Conservation (phyloP, 2,888 invertebrate genomes). For the Deilephila elpenor region DNA sequence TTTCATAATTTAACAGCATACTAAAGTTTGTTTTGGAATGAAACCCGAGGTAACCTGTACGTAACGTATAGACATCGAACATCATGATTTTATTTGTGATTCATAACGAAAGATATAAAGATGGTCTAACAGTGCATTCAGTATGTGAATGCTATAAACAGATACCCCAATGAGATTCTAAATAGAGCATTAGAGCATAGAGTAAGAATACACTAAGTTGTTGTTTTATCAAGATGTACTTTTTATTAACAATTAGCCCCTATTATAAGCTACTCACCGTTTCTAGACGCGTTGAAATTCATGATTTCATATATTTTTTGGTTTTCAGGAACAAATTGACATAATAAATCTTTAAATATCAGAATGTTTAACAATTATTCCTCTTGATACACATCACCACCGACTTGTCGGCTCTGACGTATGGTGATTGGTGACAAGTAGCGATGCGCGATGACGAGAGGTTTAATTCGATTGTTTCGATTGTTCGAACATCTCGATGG, state of each 20-base stretch:
- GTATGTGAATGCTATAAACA: neutral
- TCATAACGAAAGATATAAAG: neutral
- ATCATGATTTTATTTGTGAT: neutral
- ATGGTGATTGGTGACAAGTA: no score
- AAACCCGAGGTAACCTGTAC: neutral
- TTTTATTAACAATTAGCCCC: conserved; percentile 32
- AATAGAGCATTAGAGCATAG: neutral
- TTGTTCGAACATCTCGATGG: no score
- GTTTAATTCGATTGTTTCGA: no score
- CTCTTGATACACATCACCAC: conserved; percentile 77
- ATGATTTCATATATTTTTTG: conserved; percentile 51
- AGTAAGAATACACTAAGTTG: neutral
- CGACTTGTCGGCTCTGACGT: conserved; percentile 52
- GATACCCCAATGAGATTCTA: neutral
- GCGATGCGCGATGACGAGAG: no score
- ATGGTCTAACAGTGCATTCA: neutral
- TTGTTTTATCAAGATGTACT: neutral
- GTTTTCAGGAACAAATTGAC: conserved; percentile 52
- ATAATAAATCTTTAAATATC: conserved; percentile 61
- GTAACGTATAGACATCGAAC: neutral
- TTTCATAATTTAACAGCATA: neutral
- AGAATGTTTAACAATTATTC: conserved; percentile 55
- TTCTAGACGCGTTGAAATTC: conserved; percentile 82
- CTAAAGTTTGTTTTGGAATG: neutral
- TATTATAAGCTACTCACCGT: conserved; percentile 59